Evolutionary conservation across 2,888 invertebrate genomes (phyloP).

Genomic region (Ophion ventricosus): DNA sequence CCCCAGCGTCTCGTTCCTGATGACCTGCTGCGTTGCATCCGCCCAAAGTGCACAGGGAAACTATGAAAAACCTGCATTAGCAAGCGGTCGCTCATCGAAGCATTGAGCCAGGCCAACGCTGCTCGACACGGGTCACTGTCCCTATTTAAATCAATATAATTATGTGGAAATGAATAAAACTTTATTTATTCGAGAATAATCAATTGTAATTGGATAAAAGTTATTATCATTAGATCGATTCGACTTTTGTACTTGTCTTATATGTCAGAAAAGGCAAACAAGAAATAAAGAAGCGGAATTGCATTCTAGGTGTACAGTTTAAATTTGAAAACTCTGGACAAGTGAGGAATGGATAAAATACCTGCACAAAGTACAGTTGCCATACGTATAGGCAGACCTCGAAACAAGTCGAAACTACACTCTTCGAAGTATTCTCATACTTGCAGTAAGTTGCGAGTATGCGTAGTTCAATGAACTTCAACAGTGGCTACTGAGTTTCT

Average conservation of each 20-base stretch:
- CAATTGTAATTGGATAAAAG: not conserved
- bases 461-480: constrained; percentile 63
- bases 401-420: constrained; percentile 48
- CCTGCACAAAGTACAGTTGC: constrained; percentile 17
- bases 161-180: not conserved
- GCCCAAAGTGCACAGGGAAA: not conserved
- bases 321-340: constrained; percentile 35
- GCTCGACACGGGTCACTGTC: not conserved
- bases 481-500: constrained; percentile 45
- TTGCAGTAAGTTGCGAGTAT: constrained; percentile 37
- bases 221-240: not conserved
- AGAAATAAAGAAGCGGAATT: not conserved
- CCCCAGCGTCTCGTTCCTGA: no score
- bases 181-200: no score
- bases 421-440: constrained; percentile 44
- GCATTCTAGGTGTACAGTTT: constrained; percentile 6
- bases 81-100: not conserved
- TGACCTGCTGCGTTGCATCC: not conserved
- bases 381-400: not conserved
- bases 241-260: not conserved
- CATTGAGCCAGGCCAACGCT: no score
- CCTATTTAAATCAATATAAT: not conserved
- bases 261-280: not conserved
- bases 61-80: not conserved
- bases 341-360: constrained; percentile 38